Evolutionary conservation across 2,888 invertebrate genomes (phyloP).

Genomic region (Drosophila incognita): DNA sequence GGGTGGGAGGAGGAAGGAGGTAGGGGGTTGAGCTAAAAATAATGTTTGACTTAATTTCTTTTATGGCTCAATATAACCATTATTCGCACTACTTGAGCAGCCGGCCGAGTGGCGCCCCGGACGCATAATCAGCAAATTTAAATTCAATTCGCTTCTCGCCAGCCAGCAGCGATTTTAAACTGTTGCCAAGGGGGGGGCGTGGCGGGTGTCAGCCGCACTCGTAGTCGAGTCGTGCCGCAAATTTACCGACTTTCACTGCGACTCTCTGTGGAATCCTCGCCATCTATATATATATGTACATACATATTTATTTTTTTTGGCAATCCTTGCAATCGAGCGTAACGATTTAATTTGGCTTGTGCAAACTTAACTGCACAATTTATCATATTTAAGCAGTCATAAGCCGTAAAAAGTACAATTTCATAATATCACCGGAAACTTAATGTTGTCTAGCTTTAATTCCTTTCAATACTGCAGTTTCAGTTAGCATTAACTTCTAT

Average conservation of each 20-base stretch:
- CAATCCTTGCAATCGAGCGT: slow-evolving; percentile 46
- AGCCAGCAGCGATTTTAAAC: slow-evolving; percentile 45
- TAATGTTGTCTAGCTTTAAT: slow-evolving; percentile 27
- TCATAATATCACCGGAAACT: slow-evolving; percentile 4
- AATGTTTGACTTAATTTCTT: slow-evolving; percentile 81
- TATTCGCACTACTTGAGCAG: slow-evolving; percentile 76
- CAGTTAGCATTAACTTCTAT: not conserved
- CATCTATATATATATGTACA: not conserved
- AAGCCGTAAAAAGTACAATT: slow-evolving; percentile 42
- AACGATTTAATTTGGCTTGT: slow-evolving; percentile 71
- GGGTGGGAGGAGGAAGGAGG: not conserved
- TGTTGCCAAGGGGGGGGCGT: slow-evolving; percentile 30
- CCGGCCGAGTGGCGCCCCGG: slow-evolving; percentile 28
- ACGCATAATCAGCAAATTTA: slow-evolving; percentile 82
- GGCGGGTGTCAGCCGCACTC: slow-evolving; percentile 61
- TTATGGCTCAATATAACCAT: slow-evolving; percentile 78
- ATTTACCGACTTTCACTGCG: slow-evolving; percentile 56
- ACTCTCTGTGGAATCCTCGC: slow-evolving; percentile 10
- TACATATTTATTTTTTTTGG: not conserved
- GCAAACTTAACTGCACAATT: slow-evolving; percentile 79
- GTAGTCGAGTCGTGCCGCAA: slow-evolving; percentile 49
- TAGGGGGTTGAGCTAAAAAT: slow-evolving; percentile 52
- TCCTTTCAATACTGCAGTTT: not conserved
- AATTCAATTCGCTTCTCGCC: slow-evolving; percentile 80
- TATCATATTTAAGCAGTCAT: slow-evolving; percentile 84